Percentiles rank a stretch among this genome's conserved stretches.
phyloP scores from a whole-genome alignment of 2,113 vertebrate genomes.

The Pithys albifrons region DNA sequence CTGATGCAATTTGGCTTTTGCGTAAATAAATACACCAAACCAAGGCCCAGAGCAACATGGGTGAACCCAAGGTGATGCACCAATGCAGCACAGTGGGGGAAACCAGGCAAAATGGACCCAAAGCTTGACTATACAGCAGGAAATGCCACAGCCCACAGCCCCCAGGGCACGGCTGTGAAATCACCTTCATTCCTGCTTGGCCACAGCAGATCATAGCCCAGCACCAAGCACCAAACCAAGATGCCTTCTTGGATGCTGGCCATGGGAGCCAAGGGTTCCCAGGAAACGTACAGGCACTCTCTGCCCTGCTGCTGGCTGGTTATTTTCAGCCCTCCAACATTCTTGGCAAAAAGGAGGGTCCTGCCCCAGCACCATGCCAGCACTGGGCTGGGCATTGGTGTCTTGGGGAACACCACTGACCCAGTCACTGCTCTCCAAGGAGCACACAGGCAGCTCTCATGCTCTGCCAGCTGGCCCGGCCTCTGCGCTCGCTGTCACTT shows the following conservation, averaged over 20 bases:
- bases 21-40: neutral
- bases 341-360: neutral
- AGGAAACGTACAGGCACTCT: fast-evolving
- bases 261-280: neutral
- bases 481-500: neutral
- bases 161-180: fast-evolving
- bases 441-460: neutral
- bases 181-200: neutral
- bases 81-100: fast-evolving
- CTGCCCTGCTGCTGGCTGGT: neutral
- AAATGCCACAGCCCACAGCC: neutral
- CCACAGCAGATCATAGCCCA: neutral
- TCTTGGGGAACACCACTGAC: neutral
- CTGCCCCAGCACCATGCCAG: neutral
- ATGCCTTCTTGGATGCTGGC: fast-evolving
- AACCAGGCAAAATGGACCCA: neutral
- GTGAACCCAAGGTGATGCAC: neutral
- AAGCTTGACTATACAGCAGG: neutral
- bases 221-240: neutral
- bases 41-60: neutral
- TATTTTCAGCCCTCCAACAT: neutral
- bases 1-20: neutral
- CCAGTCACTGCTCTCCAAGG: neutral
- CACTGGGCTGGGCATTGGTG: neutral
- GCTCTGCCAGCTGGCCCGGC: neutral